Evolutionary conservation across 1,140 invertebrate genomes (phyloP).

Genomic region (Tetramorium alpestre): DNA sequence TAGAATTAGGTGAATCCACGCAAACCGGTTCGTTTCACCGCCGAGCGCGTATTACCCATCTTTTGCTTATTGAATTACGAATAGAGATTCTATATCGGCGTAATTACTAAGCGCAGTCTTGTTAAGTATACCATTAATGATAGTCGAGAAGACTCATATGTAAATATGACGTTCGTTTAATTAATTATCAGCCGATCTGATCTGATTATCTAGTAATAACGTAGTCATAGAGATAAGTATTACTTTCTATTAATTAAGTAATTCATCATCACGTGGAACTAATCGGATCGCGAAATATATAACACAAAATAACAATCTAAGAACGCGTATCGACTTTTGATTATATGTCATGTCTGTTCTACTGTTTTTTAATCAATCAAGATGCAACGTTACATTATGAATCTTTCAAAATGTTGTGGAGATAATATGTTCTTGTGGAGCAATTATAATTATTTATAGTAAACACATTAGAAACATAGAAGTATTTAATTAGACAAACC

Average conservation of each 20-base stretch:
- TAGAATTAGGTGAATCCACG: slow-evolving; percentile 57
- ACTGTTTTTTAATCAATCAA: not conserved
- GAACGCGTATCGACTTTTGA: not conserved
- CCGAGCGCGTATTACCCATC: slow-evolving; percentile 36
- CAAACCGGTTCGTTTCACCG: slow-evolving; percentile 67
- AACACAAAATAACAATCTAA: not conserved
- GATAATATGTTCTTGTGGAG: not conserved
- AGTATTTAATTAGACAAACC: not conserved
- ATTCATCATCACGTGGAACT: not conserved
- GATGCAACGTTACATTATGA: not conserved
- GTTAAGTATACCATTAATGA: slow-evolving; percentile 47
- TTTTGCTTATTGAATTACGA: slow-evolving; percentile 61
- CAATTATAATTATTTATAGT: not conserved
- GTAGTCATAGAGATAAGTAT: not conserved
- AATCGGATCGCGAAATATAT: not conserved
- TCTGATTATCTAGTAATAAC: slow-evolving; percentile 29
- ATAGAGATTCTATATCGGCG: slow-evolving; percentile 42
- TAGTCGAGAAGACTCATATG: slow-evolving; percentile 32
- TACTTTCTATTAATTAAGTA: slow-evolving; percentile 19
- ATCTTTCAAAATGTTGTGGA: not conserved
- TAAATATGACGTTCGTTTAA: slow-evolving; percentile 44
- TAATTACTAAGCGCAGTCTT: slow-evolving; percentile 43
- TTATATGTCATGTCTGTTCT: not conserved
- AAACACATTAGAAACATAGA: not conserved
- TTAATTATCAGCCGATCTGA: slow-evolving; percentile 42